Evolutionary conservation across 2,888 invertebrate species (phyloP), one percentile per base, ranked within the genome.

Genomic region (Andrena marginata): DNA sequence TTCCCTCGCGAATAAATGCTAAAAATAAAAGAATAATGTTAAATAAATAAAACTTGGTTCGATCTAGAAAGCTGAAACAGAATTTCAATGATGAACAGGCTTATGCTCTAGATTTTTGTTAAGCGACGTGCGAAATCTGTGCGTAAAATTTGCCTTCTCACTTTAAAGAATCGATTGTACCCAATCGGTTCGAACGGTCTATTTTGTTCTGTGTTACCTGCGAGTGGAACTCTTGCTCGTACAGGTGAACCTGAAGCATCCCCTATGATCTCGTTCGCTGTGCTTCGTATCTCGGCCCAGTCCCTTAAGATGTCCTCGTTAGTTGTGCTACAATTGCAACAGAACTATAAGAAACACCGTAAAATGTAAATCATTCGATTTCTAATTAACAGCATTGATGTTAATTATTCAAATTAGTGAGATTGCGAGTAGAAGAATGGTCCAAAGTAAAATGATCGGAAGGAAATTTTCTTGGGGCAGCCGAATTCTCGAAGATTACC

Each of bases 221-320:
- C 97, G 20, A 98, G 94, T 70, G 97, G 96, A 69, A 98, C 96
- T 93, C 96, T 96, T 0, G 96, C 95, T 90, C 95, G 94, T 0
- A 95, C 94, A 8, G 94, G 94, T 33, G 95, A 94, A 7, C 95
- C 95, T 42, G 95, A 95, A 56, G 95, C 94, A 20, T 95, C 95
- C 2, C 95, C 90, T 48, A 97, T 93, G 48, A 98, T 96, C 83
- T 96, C 96, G 0, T 96, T 95, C 0, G 98, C 96, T 0, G 97
- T 97, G 0, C 94, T 95, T 88, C 96, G 96, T 79, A 98, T 97
- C 94, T 98, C 98, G 60, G 96, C 96, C 99, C 99, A 99, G 92
- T 99, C 99, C 87, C 97, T 96, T 88, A 96, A 90, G 26, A 97
- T 96, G 91, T 97, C 97, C 85, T 97, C 97, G 65, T 96, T 96